Evolutionary conservation across 2,888 invertebrate genomes (phyloP), one percentile per base, ranked within the genome.

Genomic region (Barypeithes pellucidus): DNA sequence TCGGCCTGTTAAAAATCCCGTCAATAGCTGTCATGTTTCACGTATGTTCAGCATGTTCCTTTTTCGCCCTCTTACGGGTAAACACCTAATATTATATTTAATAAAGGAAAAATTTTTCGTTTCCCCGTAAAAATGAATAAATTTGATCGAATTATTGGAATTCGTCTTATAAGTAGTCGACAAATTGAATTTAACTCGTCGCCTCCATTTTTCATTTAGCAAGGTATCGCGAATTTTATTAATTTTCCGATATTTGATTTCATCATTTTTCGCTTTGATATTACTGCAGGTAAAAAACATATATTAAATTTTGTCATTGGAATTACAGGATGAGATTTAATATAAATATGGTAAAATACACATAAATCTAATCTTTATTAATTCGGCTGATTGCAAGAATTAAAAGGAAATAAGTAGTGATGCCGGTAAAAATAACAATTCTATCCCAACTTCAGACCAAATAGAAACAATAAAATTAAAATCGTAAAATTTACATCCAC

Each of bases 211-310:
- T 72, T 72, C 72, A 72, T 72, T 67, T 63, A 52, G 67, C 50
- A 14, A 67, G 72, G 72, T 72, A 72, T 72, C 66, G 67, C 54
- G 67, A 61, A 72, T 61, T 72, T 72, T 72, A 72, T 72, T 72
- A 72, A 72, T 72, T 72, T 67, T 72, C 71, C 72, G 54, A 72
- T 72, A 72, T 72, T 72, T 67, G 72, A 66, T 72, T 67, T 71
- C 7, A 54, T 54, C 33, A 54, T 54, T 33, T 33, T 54, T 33
- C 33, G 54, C 24, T 33, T 33, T 54, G 24, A 24, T 52, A 52
- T 52, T 52, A 24, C 52, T 54, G n/a, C 33, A 54, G 14, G 24
- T 54, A n/a, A 24, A 50, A 50, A 12, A 16, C 16, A 45, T 45
- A 45, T 45, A 45, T 45, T 45, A 16, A 16, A 45, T 45, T 45